These are phyloP conservation scores for Pinctada fucata DNA, from an alignment of 2,888 invertebrate genomes.

Conservation along the genomic window DNA sequence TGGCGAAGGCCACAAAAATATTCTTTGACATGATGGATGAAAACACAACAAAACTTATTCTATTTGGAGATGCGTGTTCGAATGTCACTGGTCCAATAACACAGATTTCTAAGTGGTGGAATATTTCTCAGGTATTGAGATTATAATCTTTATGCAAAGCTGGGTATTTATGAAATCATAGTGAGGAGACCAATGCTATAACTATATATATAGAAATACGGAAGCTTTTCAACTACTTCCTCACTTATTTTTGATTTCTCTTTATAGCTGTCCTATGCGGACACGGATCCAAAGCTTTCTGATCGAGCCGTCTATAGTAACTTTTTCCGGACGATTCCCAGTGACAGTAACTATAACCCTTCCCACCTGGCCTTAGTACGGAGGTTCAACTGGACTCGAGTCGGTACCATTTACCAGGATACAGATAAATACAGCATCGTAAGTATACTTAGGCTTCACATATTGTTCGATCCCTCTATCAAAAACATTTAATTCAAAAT, in stretches of 20 bases:
- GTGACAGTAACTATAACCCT: conserved; percentile 96
- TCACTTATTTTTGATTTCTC: conserved; percentile 2
- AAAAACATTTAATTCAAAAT: background rate
- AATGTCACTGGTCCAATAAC: conserved; percentile 98
- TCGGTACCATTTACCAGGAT: conserved; percentile 91
- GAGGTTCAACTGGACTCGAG: conserved; percentile 97
- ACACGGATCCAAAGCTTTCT: conserved; percentile 96
- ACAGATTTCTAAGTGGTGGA: conserved; percentile 97
- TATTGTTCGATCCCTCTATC: background rate
- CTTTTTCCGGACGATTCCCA: conserved; percentile 97
- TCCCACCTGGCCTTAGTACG: conserved; percentile 91
- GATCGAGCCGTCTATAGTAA: conserved; percentile 86
- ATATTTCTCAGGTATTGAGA: conserved; percentile 79
- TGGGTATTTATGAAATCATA: no score
- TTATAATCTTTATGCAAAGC: no score
- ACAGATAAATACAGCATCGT: conserved; percentile 68
- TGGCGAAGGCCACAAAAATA: conserved; percentile 74
- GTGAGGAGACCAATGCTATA: no score
- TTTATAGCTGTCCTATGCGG: conserved; percentile 92
- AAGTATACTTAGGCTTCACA: conserved; percentile 37
- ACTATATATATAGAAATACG: no score
- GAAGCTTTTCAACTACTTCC: no score
- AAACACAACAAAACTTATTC: conserved; percentile 89
- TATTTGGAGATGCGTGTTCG: conserved; percentile 97
- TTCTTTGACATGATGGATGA: conserved; percentile 75